These are phyloP conservation scores for Heliothis peltigera DNA, from an alignment of 2,888 invertebrate genomes.

Conservation along the genomic window DNA sequence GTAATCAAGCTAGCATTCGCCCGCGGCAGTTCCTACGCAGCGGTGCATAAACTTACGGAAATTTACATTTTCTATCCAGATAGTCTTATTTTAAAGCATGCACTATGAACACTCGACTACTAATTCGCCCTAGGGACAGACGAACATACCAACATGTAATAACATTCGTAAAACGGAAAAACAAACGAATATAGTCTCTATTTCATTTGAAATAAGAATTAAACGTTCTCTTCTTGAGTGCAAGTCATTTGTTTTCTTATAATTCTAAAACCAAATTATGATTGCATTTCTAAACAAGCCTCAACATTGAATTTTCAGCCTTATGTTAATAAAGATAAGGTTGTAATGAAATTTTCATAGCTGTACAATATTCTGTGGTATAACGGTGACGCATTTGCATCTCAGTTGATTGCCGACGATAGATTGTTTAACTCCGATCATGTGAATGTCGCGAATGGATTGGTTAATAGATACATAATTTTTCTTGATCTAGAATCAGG, in stretches of 20 bases:
- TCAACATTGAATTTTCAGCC: not conserved
- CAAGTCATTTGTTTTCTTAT: constrained; percentile 12
- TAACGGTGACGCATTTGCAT: constrained; percentile 43
- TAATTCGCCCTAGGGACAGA: constrained; percentile 71
- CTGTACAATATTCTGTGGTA: not conserved
- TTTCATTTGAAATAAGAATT: constrained; percentile 18
- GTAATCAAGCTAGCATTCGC: constrained; percentile 62
- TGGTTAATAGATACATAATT: constrained; percentile 39
- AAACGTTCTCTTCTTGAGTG: not conserved
- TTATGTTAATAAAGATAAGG: not conserved
- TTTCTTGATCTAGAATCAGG: constrained; percentile 18
- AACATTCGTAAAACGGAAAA: not conserved
- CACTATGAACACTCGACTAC: constrained; percentile 70
- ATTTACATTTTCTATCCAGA: constrained; percentile 76
- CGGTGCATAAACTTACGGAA: constrained; percentile 64
- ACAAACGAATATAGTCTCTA: constrained; percentile 15
- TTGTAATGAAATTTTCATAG: not conserved
- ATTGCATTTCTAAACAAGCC: not conserved
- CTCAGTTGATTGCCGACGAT: constrained; percentile 43
- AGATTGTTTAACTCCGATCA: constrained; percentile 42
- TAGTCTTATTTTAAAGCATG: constrained; percentile 71
- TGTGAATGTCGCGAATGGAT: constrained; percentile 34
- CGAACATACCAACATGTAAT: constrained; percentile 22
- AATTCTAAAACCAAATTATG: constrained; percentile 20
- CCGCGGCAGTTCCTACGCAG: constrained; percentile 59